Evolutionary conservation across 1,140 invertebrate species (phyloP).

Genomic region (Hyposmocoma kahamanoa): DNA sequence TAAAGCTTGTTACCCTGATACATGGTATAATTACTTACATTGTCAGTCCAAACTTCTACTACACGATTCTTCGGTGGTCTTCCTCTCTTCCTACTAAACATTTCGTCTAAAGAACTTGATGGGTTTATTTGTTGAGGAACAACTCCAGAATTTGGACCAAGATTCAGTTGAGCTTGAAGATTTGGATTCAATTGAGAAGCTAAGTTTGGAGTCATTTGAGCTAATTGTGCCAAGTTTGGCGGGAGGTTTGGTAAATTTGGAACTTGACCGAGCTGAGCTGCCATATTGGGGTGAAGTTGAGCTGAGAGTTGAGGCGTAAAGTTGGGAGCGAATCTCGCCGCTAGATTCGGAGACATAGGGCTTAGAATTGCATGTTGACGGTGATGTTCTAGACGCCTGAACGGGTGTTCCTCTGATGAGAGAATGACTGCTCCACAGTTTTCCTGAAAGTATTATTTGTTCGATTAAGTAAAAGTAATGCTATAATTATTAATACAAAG

Average conservation of each 20-base stretch:
- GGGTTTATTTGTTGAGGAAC: constrained; percentile 76
- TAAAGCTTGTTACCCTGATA: no score
- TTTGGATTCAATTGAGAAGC: constrained; percentile 58
- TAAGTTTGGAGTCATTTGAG: constrained; percentile 71
- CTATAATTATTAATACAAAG: no score
- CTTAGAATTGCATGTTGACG: constrained; percentile 83
- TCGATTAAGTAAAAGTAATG: no score
- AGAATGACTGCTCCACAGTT: constrained; percentile 90
- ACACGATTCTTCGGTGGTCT: constrained; percentile 93
- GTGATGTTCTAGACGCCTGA: constrained; percentile 91
- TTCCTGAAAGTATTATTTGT: constrained; percentile 78
- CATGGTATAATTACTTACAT: constrained; percentile 80
- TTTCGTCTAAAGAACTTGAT: constrained; percentile 86
- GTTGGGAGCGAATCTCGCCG: constrained; percentile 64
- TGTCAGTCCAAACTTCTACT: constrained; percentile 91
- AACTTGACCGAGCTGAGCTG: constrained; percentile 62
- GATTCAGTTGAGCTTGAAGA: constrained; percentile 57
- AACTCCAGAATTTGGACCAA: constrained; percentile 48
- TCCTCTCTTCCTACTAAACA: constrained; percentile 92
- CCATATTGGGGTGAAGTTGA: constrained; percentile 62
- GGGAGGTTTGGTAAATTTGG: constrained; percentile 51
- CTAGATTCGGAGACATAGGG: constrained; percentile 76
- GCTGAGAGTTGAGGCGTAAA: constrained; percentile 60
- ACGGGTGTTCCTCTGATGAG: constrained; percentile 85
- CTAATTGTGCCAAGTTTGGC: constrained; percentile 58